A percentile compares a stretch with the other conserved stretches of the same genome.
Conservation (phyloP, 2,888 invertebrate genomes). For the Dichetophora obliterata region DNA sequence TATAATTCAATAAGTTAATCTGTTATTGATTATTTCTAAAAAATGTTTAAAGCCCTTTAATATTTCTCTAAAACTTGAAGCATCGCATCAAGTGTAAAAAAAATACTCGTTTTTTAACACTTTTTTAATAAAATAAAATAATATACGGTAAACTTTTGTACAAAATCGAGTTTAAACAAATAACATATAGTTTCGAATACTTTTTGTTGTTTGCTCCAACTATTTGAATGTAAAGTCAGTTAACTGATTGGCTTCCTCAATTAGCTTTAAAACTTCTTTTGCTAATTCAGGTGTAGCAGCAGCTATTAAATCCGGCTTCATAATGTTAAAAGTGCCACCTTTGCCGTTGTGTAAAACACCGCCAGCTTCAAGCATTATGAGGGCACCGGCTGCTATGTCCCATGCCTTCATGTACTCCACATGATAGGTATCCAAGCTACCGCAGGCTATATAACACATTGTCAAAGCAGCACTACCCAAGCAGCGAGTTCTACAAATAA, state of each 20-base stretch:
- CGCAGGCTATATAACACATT: slow-evolving; percentile 80
- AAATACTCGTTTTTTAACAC: background rate
- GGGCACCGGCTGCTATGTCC: slow-evolving; percentile 82
- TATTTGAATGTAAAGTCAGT: slow-evolving; percentile 62
- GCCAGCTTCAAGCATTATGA: slow-evolving; percentile 85
- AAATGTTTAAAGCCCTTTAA: no score
- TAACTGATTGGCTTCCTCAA: slow-evolving; percentile 71
- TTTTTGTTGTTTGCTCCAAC: slow-evolving; percentile 36
- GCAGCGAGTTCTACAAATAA: slow-evolving; percentile 70
- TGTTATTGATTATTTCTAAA: no score
- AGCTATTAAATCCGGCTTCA: slow-evolving; percentile 73
- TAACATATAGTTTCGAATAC: background rate
- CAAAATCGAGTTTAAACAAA: background rate
- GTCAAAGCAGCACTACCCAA: slow-evolving; percentile 81
- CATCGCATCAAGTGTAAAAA: background rate
- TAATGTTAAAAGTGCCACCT: slow-evolving; percentile 72
- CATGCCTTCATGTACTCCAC: slow-evolving; percentile 81
- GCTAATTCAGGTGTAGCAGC: slow-evolving; percentile 71
- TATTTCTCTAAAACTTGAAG: no score
- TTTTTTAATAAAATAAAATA: background rate
- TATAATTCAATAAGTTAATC: no score
- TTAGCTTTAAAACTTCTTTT: slow-evolving; percentile 70
- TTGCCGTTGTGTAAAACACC: slow-evolving; percentile 77
- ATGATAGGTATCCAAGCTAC: slow-evolving; percentile 77
- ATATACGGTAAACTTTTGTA: no score